A percentile compares a stretch with the other conserved stretches of the same genome.
phyloP scores from a whole-genome alignment of 2,888 invertebrate genomes.

The Megastigmus dorsalis region DNA sequence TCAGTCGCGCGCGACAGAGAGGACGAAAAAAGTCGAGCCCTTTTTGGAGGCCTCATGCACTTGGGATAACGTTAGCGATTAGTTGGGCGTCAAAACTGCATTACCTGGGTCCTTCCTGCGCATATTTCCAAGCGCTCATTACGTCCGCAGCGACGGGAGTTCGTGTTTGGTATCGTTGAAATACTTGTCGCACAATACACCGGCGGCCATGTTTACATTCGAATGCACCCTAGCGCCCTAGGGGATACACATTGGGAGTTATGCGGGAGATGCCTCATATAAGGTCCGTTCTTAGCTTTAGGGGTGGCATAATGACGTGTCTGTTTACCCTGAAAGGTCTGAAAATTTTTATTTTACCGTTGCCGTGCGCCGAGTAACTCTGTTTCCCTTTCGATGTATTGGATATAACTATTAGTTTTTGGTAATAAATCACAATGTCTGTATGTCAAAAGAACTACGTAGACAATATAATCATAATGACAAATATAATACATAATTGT shows the following conservation, averaged over 20 bases:
- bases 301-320: background rate
- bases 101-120: conserved; percentile 49
- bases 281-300: conserved; percentile 3
- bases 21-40: background rate
- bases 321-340: no score
- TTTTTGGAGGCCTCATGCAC: background rate
- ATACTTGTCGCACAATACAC: conserved; percentile 67
- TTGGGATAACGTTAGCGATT: background rate
- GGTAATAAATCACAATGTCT: no score
- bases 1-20: background rate
- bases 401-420: no score
- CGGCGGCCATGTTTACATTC: conserved; percentile 72
- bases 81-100: background rate
- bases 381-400: no score
- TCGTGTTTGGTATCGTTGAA: conserved; percentile 9
- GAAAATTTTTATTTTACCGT: no score
- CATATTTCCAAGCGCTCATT: conserved; percentile 40
- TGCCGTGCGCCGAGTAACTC: no score
- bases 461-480: no score
- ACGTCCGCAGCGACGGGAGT: conserved; percentile 16
- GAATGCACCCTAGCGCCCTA: conserved; percentile 57
- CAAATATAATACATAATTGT: no score
- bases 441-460: no score
- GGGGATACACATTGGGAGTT: conserved; percentile 23
- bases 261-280: background rate